These are phyloP conservation scores for Seriola rivoliana DNA, from an alignment of 2,113 vertebrate genomes.

Conservation along the genomic window DNA sequence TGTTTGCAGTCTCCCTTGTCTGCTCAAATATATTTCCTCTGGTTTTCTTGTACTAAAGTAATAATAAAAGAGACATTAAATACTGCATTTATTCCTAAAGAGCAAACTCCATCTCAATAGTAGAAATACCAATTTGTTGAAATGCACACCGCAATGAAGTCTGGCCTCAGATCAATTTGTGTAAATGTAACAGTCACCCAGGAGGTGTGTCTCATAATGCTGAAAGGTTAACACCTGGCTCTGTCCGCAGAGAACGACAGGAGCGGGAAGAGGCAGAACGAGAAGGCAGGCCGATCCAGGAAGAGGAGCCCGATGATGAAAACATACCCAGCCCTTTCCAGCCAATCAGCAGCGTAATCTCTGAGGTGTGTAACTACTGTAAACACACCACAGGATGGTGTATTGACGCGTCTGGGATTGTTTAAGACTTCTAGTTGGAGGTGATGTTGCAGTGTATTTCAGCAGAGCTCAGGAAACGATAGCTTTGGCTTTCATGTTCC, in stretches of 20 bases:
- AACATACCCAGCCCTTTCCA: conserved; percentile 89
- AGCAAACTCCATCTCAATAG: not conserved
- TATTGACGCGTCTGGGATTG: not conserved
- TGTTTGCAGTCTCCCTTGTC: not conserved
- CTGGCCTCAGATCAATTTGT: conserved; percentile 9
- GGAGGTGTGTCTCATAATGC: not conserved
- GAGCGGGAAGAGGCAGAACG: conserved; percentile 87
- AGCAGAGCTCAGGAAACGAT: not conserved
- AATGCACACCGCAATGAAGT: not conserved
- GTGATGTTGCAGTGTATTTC: not conserved
- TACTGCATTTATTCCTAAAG: not conserved
- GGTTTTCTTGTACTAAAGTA: not conserved
- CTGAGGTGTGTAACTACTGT: conserved; percentile 83
- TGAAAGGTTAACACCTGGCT: conserved; percentile 21
- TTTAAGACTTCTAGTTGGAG: not conserved
- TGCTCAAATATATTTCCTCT: not conserved
- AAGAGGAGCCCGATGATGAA: conserved; percentile 81
- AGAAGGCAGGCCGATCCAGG: conserved; percentile 79
- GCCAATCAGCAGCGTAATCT: conserved; percentile 88
- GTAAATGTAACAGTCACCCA: not conserved
- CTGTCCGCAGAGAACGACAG: conserved; percentile 80
- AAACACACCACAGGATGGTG: not conserved
- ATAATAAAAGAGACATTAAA: not conserved
- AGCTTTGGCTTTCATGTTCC: not conserved
- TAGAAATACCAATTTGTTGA: not conserved